Evolutionary conservation across 2,113 vertebrate species (phyloP).

Genomic region (Phoenicopterus ruber): DNA sequence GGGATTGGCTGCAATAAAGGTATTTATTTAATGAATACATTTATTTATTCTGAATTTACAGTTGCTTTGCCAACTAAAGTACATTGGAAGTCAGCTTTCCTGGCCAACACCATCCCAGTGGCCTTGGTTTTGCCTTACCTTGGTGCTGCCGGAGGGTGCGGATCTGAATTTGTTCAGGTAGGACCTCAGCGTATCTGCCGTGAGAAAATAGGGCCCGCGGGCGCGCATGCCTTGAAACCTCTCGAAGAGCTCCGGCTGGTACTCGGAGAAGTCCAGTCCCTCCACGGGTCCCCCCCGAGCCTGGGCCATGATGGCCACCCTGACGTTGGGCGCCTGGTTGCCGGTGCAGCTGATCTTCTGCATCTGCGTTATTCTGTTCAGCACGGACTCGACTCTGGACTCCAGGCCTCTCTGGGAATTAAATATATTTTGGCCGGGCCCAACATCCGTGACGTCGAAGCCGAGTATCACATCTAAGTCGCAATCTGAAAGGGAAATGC

Average conservation of each 20-base stretch:
- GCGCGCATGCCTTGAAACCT: conserved; percentile 75
- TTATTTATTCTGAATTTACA: background rate
- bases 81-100: background rate
- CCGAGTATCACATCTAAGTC: conserved; percentile 90
- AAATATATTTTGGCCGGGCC: conserved; percentile 80
- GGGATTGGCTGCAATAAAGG: background rate
- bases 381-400: conserved; percentile 76
- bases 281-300: conserved; percentile 74
- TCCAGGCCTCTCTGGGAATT: conserved; percentile 81
- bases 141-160: conserved; percentile 69
- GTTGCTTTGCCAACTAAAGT: background rate
- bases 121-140: conserved; percentile 71
- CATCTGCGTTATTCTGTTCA: conserved; percentile 87
- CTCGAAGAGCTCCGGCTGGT: conserved; percentile 76
- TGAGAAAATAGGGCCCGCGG: conserved; percentile 84
- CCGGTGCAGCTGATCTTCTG: conserved; percentile 84
- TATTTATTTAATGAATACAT: background rate
- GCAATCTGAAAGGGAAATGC: conserved; percentile 74
- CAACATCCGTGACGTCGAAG: conserved; percentile 81
- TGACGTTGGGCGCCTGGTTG: conserved; percentile 75
- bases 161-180: conserved; percentile 81
- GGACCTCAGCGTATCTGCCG: conserved; percentile 75
- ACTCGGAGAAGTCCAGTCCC: conserved; percentile 83
- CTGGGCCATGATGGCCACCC: conserved; percentile 80
- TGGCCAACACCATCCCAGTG: background rate